Percentiles rank a stretch among this genome's conserved stretches.
Evolutionary conservation across 92 coral and sea anemone species (phyloP).

Genomic region (Pocillopora grandis): DNA sequence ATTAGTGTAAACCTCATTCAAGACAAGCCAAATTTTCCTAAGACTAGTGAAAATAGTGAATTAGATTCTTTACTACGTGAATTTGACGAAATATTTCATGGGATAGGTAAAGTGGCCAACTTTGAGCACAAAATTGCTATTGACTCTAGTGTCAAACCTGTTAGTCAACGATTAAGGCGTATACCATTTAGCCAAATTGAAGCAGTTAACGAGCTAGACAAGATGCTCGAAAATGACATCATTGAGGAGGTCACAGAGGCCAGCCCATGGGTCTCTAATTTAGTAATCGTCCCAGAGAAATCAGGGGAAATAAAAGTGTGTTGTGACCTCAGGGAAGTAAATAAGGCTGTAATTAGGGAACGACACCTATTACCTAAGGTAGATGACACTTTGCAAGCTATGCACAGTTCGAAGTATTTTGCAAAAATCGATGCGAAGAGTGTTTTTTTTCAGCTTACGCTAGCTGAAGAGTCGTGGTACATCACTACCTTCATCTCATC

Average conservation of each 20-base stretch:
- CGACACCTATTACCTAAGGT: constrained; percentile 52
- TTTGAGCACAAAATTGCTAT: constrained; percentile 45
- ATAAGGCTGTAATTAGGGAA: constrained; percentile 62
- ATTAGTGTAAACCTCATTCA: no score
- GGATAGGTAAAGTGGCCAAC: constrained; percentile 41
- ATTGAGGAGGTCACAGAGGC: constrained; percentile 59
- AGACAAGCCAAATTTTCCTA: no score
- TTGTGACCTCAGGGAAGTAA: no score
- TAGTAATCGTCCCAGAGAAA: no score
- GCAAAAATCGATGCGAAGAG: not conserved
- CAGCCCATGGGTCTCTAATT: no score
- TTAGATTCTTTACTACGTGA: constrained; percentile 14
- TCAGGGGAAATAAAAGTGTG: no score
- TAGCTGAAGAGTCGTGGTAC: constrained; percentile 21
- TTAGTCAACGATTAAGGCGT: constrained; percentile 39
- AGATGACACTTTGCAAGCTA: not conserved
- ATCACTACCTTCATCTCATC: constrained; percentile 44
- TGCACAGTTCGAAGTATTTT: not conserved
- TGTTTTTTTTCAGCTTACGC: constrained; percentile 7
- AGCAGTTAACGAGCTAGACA: constrained; percentile 47
- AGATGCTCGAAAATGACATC: constrained; percentile 42
- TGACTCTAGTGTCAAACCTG: constrained; percentile 38
- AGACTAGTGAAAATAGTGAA: no score
- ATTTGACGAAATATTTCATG: constrained; percentile 36
- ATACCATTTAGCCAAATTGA: constrained; percentile 52